Percentiles rank a stretch among this genome's conserved stretches.
Evolutionary conservation across 2,888 invertebrate species (phyloP).

Genomic region (Andrena bicolor): DNA sequence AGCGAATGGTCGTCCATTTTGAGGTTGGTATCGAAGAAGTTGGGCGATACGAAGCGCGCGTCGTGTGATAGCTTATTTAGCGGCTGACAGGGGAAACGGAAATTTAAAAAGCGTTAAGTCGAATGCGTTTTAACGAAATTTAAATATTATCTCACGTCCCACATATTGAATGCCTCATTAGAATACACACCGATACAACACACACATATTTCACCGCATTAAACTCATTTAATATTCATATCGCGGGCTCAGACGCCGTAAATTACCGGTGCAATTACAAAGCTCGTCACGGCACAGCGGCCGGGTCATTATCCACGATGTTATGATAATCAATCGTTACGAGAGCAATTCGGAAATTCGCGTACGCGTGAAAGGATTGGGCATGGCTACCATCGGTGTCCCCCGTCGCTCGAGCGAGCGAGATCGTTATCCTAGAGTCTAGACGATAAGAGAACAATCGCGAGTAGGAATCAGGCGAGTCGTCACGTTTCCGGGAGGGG

Average conservation of each 20-base stretch:
- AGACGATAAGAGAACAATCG: conserved; percentile 55
- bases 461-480: conserved; percentile 9
- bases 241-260: conserved; percentile 1
- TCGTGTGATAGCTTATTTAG: conserved; percentile 18
- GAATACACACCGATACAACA: conserved; percentile 4
- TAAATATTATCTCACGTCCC: conserved; percentile 36
- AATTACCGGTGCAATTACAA: conserved; percentile 48
- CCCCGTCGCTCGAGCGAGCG: not conserved
- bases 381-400: not conserved
- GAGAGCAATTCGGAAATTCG: conserved; percentile 52
- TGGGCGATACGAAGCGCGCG: not conserved
- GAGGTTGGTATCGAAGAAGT: not conserved
- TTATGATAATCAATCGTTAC: conserved; percentile 51
- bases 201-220: conserved; percentile 7
- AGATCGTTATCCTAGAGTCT: conserved; percentile 34
- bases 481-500: conserved; percentile 23
- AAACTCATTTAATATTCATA: conserved; percentile 20
- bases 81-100: not conserved
- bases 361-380: conserved; percentile 18
- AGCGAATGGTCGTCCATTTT: not conserved
- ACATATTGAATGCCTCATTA: conserved; percentile 23
- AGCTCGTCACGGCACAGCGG: conserved; percentile 13
- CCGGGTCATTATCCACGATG: conserved; percentile 39
- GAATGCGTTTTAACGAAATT: conserved; percentile 8
- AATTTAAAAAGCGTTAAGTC: conserved; percentile 12